Percentiles rank a stretch among this genome's conserved stretches.
phyloP scores from a whole-genome alignment of 1,140 invertebrate species.

The Tetragnatha versicolor region DNA sequence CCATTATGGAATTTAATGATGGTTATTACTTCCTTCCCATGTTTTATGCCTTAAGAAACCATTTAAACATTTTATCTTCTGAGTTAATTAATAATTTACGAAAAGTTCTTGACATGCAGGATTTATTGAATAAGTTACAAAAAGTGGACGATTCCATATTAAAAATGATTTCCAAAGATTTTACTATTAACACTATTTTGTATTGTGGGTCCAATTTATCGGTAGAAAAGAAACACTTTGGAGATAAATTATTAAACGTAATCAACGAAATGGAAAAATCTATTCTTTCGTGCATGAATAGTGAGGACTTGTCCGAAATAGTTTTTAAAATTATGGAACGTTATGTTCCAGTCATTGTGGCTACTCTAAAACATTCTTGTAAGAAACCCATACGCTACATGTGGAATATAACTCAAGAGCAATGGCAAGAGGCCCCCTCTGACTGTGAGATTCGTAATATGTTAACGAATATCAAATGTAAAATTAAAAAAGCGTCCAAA shows the following conservation, averaged over 20 bases:
- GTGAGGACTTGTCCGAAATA: background rate
- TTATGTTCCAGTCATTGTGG: background rate
- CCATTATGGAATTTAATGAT: conserved; percentile 19
- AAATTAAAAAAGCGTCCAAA: conserved; percentile 2
- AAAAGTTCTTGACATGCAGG: background rate
- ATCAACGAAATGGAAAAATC: background rate
- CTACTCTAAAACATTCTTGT: conserved; percentile 4
- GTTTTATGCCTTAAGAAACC: background rate
- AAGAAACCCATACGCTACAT: background rate
- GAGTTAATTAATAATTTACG: background rate
- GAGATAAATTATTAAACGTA: background rate
- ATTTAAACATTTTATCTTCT: background rate
- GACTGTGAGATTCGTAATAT: background rate
- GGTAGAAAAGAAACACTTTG: background rate
- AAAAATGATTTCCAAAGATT: background rate
- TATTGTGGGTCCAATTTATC: conserved; percentile 20
- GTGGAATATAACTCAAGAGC: conserved; percentile 19
- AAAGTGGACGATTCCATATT: background rate
- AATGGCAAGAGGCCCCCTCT: conserved; percentile 1
- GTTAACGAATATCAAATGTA: background rate
- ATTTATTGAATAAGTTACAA: conserved; percentile 1
- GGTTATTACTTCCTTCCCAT: background rate
- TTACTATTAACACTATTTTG: conserved; percentile 7
- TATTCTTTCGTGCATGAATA: background rate
- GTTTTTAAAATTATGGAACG: background rate